Evolutionary conservation across 1,140 invertebrate species (phyloP), one percentile per base, ranked within the genome.

Genomic region (Telenomus remus): DNA sequence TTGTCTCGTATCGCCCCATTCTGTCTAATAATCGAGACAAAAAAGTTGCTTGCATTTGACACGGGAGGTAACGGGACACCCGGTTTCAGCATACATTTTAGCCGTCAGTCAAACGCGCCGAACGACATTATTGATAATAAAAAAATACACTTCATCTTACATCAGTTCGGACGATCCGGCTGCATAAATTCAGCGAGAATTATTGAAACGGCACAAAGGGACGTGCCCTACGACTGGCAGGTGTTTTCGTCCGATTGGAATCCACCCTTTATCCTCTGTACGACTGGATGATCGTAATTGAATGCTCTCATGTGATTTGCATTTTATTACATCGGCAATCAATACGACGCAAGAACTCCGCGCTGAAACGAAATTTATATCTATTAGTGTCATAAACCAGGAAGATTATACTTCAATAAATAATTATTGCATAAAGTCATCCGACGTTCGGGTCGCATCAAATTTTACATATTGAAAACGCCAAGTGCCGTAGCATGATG

Each of bases 271-370:
- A 68, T 63, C 47, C 64, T 48, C 39, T 10, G n/a, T 44, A 69
- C 61, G 46, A 59, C 60, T 66, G 53, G 37, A 13, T 59, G 73
- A 65, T 71, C 61, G 16, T 63, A 76, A 76, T 70, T 76, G 55
- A 71, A 65, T 48, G 35, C 51, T 55, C 63, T 76, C 68, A 57
- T 71, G 68, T 64, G 65, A 76, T 76, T 76, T 76, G 74, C 74
- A 76, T 76, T 76, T 76, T 71, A 76, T 76, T 71, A 60, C 68
- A 61, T 66, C 57, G 51, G 33, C 53, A 57, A 68, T 71, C 74
- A 66, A 70, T 76, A 63, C 34, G 15, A 50, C 33, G 50, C 13
- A 65, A 54, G 16, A 59, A 65, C 55, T 27, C 19, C 19, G 19
- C 42, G 44, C 49, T 66, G 59, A 35, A 37, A 43, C 13, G 0